Conservation (phyloP, 2,888 invertebrate genomes). For the Stenurella melanura region DNA sequence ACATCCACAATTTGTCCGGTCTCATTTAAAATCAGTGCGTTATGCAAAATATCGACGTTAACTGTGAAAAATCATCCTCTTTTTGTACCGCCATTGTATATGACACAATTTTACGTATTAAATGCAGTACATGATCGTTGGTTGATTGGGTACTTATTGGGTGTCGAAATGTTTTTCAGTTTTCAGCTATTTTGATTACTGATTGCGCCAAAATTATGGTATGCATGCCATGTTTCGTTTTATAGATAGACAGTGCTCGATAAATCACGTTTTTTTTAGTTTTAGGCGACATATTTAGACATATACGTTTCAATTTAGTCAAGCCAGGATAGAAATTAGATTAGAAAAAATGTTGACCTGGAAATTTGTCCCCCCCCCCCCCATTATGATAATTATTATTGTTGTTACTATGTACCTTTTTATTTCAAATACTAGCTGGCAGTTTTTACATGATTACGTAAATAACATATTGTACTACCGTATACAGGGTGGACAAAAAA, state of each 20-base stretch:
- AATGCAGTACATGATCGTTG: slow-evolving; percentile 39
- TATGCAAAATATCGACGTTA: not conserved
- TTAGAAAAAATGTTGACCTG: slow-evolving; percentile 30
- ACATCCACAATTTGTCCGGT: not conserved
- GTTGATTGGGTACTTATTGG: slow-evolving; percentile 47
- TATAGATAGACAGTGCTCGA: slow-evolving; percentile 69
- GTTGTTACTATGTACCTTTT: too few relatives aligned
- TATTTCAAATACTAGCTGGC: too few relatives aligned
- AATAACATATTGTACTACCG: too few relatives aligned
- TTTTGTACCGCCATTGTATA: slow-evolving; percentile 36
- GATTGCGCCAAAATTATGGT: slow-evolving; percentile 55
- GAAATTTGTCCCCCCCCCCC: not conserved
- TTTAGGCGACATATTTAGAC: slow-evolving; percentile 26
- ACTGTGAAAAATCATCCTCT: slow-evolving; percentile 25
- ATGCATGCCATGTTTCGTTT: slow-evolving; percentile 63
- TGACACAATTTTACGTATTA: slow-evolving; percentile 40
- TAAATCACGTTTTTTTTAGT: slow-evolving; percentile 45
- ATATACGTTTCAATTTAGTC: slow-evolving; percentile 24
- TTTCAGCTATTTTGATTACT: slow-evolving; percentile 52
- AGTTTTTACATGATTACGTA: too few relatives aligned
- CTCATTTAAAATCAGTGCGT: not conserved
- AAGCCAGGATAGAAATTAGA: slow-evolving; percentile 20
- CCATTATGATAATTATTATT: too few relatives aligned
- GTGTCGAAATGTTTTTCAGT: slow-evolving; percentile 52
- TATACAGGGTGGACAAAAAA: too few relatives aligned